Base-by-base conservation (phyloP, 2,797 vertebrate species). In the Argya squamiceps region DNA sequence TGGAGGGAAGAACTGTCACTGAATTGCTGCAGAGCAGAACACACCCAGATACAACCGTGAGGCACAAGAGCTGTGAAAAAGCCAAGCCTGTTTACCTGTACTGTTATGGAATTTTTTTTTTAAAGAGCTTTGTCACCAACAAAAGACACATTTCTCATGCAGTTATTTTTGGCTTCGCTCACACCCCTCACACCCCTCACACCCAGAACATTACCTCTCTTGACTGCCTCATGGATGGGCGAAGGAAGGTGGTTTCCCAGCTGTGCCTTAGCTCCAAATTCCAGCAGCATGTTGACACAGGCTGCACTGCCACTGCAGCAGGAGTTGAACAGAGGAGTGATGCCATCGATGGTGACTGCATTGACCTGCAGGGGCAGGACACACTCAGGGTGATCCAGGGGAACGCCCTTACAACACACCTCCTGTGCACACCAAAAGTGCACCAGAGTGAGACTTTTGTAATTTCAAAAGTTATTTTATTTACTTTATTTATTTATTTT, bases 281-380 rank as follows among this genome's bases (percentile, higher is more conserved):
- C 98, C 23, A 99, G 94, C 63, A 99, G 89, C 93, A 99, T 92
- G 27, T 84, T 96, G 87, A 99, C 98, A 80, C 99, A 99, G 3
- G 98, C 98, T 1, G 96, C 97, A 3, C 98, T 99, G 52, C 99
- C 99, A 3, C 98, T 98, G 89, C 98, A 98, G 97, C 99, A 99
- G 29, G 99, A 98, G 4, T 98, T 99, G 93, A 98, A 99, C 52
- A 99, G 98, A 26, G 99, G 99, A 3, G 99, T 99, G 93, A 98
- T 96, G 36, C 99, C 99, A 44, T 99, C 98, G 4, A 98, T 94
- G 14, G 99, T 98, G 88, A 97, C 97, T 32, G 97, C 97, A 0
- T 98, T 98, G 49, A 98, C 98, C 99, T 99, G 82, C n/a, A 85
- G 77, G 6, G 56, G 43, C 79, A 67, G 27, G 6, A 15, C 24